These are phyloP conservation scores for Drosophila crucigera DNA, from an alignment of 2,888 invertebrate species.

Conservation along the genomic window DNA sequence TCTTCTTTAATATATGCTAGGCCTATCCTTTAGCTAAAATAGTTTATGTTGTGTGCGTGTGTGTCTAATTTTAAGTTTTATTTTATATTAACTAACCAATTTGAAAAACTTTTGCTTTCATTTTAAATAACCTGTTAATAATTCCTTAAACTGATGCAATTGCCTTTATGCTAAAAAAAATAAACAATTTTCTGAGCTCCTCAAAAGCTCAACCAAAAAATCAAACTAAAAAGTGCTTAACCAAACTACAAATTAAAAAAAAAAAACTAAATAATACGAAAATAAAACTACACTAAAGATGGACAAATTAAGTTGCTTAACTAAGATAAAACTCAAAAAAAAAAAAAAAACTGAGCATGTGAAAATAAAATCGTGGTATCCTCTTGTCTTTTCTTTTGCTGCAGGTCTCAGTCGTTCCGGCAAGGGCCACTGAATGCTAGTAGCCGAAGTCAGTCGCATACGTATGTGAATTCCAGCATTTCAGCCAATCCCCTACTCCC, in stretches of 20 bases:
- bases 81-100: conserved; percentile 18
- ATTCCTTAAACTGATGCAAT: conserved; percentile 39
- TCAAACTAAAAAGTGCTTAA: conserved; percentile 56
- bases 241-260: conserved; percentile 31
- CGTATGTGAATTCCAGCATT: conserved; percentile 94
- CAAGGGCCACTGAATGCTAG: conserved; percentile 87
- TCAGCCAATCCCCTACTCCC: conserved; percentile 97
- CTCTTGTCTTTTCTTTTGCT: conserved; percentile 86
- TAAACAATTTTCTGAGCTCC: conserved; percentile 32
- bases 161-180: conserved; percentile 35
- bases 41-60: conserved; percentile 28
- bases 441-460: conserved; percentile 87
- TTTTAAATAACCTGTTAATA: conserved; percentile 23
- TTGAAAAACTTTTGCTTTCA: conserved; percentile 8
- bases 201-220: conserved; percentile 36
- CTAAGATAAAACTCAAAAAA: conserved; percentile 49
- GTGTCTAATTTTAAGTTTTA: conserved; percentile 37
- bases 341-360: conserved; percentile 74
- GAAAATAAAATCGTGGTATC: conserved; percentile 84
- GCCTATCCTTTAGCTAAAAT: conserved; percentile 16
- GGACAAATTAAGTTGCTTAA: conserved; percentile 22
- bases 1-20: conserved; percentile 7
- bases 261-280: conserved; percentile 19
- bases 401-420: conserved; percentile 98
- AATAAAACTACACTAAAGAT: conserved; percentile 9